Evolutionary conservation across 2,113 vertebrate species (phyloP), one percentile per base, ranked within the genome.

Genomic region (Galemys pyrenaicus): DNA sequence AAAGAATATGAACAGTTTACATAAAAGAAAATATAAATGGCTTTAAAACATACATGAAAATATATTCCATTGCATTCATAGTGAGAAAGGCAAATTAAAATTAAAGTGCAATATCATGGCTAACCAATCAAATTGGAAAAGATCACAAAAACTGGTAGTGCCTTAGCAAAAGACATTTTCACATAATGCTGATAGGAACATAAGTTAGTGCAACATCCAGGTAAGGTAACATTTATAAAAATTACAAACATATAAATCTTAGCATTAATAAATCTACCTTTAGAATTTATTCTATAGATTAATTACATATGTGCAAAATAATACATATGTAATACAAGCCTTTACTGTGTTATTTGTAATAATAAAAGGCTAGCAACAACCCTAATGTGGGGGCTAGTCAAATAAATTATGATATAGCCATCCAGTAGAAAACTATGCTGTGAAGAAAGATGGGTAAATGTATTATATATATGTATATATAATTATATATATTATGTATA

Each of bases 61-160:
- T 22, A 60, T 65, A 32, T 54, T 75, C 20, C 77, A 20, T 78
- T 3, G 49, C 30, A 92, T 58, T 77, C 51, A 81, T 68, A 75
- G 88, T 70, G 51, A 94, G 60, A 89, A 86, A 80, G 82, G 19
- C 46, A 82, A 71, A 77, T 78, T 89, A 85, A 94, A 75, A 75
- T 70, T 67, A 62, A 91, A 73, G 68, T 39, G 60, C 90, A 86
- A 87, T 71, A 60, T 73, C 39, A 71, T 4, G 7, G n/a, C 58
- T 87, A 82, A 88, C 46, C n/a, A 70, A 77, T n/a, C 24, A 87
- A 73, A 91, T 30, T 87, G 70, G 54, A 60, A 87, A 91, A 82
- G 17, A 58, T 77, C 49, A 86, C 60, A 73, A 78, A 73, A 35
- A 16, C 79, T 91, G 22, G n/a, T 64, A 84, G 80, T 60, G 5